These are phyloP conservation scores for Syrista parreyssii DNA, from an alignment of 2,888 invertebrate species.

Conservation along the genomic window DNA sequence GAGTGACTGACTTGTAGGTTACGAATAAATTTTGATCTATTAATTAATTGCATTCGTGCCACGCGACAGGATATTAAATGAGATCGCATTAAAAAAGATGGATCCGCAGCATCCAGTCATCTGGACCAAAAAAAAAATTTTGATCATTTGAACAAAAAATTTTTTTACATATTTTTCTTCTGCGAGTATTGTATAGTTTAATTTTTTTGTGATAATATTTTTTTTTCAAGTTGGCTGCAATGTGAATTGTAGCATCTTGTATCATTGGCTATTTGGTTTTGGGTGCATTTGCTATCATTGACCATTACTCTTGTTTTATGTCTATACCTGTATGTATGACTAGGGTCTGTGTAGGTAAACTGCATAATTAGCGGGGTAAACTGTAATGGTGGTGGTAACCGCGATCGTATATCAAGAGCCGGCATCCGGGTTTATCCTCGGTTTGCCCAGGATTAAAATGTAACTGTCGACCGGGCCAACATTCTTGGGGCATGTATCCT, in stretches of 20 bases:
- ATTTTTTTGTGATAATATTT: background rate
- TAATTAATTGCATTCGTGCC: background rate
- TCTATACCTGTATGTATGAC: slow-evolving; percentile 9
- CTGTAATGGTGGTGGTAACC: slow-evolving; percentile 31
- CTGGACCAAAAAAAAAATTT: background rate
- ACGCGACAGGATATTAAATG: background rate
- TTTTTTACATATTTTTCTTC: too few relatives aligned
- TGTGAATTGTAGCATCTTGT: background rate
- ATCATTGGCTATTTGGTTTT: background rate
- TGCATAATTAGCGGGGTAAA: slow-evolving; percentile 36
- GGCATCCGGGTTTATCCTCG: slow-evolving; percentile 34
- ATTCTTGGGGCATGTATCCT: slow-evolving; percentile 19
- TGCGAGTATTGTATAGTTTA: background rate
- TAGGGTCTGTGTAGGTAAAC: slow-evolving; percentile 23
- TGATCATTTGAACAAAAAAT: too few relatives aligned
- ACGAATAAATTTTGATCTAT: background rate
- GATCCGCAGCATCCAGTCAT: background rate
- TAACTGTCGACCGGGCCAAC: slow-evolving; percentile 8
- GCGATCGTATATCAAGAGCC: slow-evolving; percentile 40
- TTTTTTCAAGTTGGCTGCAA: background rate
- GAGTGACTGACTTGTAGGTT: background rate
- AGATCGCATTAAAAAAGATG: background rate
- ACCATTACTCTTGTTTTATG: background rate
- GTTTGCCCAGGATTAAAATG: slow-evolving; percentile 18
- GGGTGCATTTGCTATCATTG: background rate